Base-by-base conservation (phyloP, 2,797 vertebrate species). In the Eleutherodactylus coqui region DNA sequence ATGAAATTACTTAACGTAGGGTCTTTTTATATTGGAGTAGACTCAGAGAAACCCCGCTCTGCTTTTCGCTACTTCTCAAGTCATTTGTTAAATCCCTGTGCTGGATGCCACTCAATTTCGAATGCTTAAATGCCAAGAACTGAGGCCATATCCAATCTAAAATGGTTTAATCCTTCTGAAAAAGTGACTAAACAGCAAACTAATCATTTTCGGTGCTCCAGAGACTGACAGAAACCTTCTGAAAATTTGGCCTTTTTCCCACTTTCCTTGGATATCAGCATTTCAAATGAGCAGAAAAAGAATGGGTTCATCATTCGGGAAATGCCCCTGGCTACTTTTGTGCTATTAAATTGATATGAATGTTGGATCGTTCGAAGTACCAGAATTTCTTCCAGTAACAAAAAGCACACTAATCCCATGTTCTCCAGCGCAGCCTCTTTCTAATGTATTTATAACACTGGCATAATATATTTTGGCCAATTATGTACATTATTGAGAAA, bases 81-180 rank as follows among this genome's bases (percentile, higher is more conserved):
- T 41, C 75, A 75, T 85, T 85, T 78, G 47, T 49, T 78, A 79
- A 79, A 85, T 85, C 83, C 47, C 62, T 43, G 43, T 55, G 34
- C 55, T 85, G 83, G 62, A 85, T 70, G 60, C 75, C 62, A 70
- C 79, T 79, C 75, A 85, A 69, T 45, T 70, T 27, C 34, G 21
- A 55, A 16, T 58, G 83, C 62, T 55, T 49, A 55, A 41, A 27
- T 79, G 83, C 75, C 83, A 85, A 55, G 75, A 79, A 69, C 29
- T 70, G 55, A 45, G 49, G 45, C 83, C 76, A 53, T 75, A 79
- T 69, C 76, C 83, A 78, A 70, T 85, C 60, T 78, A 70, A 47
- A 85, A 85, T 79, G 75, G 75, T 78, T 69, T 85, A 85, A 85
- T 85, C 62, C 75, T 32, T 55, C 75, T 79, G 60, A 70, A 85